Base-by-base conservation (phyloP, 2,888 invertebrate genomes). In the Caenorhabditis panamensis region DNA sequence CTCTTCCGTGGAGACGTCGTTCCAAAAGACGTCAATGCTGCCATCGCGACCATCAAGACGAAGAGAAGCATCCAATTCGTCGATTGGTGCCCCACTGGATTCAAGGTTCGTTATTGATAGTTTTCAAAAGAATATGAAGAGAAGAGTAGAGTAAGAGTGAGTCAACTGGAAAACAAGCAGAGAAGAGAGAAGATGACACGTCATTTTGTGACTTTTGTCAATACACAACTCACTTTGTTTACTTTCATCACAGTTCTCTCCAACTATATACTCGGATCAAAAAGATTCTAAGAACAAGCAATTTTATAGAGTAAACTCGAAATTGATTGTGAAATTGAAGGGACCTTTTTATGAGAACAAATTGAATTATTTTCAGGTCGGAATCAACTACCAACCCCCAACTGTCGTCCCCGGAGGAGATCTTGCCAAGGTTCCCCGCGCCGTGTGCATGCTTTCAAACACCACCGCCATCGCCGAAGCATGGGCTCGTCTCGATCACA, bases 331-430 rank as follows among this genome's bases (percentile, higher is more conserved):
- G 53, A 11, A 13, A 13, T 20, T 20, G n/a, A n/a, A n/a, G n/a
- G n/a, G n/a, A n/a, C n/a, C n/a, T n/a, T n/a, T n/a, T n/a, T n/a
- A n/a, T n/a, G n/a, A n/a, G n/a, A n/a, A n/a, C n/a, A n/a, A n/a
- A 51, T 72, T 28, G 5, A 51, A 36, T 22, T 20, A 11, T 41
- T 68, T 75, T 2, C 61, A 96, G 87, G 89, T 89, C 54, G 89
- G 89, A 53, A 89, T 89, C 84, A 89, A 89, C 85, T 89, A 89
- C 79, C 89, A 90, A 77, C 90, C 90, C 11, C 89, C 96, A 0
- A 93, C 94, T 0, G 96, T 96, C 26, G 96, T 96, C 64, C 96
- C 96, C 16, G 96, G 96, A 20, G 96, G 96, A 54, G 96, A 96
- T 86, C 94, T 96, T 79, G 92, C 93, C 61, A 92, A 92, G 87